These are phyloP conservation scores for Ctenopoma kingsleyae DNA, from an alignment of 2,797 vertebrate species.

Conservation along the genomic window DNA sequence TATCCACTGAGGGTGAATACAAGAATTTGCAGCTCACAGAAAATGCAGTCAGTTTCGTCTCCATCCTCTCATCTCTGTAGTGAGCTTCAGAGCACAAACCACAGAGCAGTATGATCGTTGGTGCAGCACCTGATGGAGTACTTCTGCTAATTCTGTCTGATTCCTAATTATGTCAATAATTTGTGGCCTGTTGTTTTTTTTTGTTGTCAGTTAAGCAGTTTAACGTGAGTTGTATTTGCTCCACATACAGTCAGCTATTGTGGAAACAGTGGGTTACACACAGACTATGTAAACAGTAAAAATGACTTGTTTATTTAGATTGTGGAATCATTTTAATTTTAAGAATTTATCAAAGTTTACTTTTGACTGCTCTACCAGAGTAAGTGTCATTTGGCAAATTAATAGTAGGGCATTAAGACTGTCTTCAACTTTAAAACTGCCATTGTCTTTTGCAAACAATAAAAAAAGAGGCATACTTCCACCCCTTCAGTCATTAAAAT, in stretches of 20 bases:
- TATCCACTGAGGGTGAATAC: not conserved
- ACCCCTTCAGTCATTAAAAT: not conserved
- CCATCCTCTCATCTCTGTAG: not conserved
- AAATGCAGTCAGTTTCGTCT: not conserved
- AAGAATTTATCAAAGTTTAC: not conserved
- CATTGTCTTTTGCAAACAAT: too few species aligned
- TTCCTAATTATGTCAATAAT: conserved; percentile 13
- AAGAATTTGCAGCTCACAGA: not conserved
- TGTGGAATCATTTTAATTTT: not conserved
- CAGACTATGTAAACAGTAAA: not conserved
- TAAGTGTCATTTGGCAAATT: not conserved
- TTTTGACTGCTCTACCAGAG: too few species aligned
- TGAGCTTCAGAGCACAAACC: too few species aligned
- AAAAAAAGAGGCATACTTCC: not conserved
- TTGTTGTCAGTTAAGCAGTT: not conserved
- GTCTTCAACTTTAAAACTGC: not conserved
- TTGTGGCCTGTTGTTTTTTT: conserved; percentile 10
- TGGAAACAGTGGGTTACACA: not conserved
- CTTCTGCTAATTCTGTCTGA: conserved; percentile 3
- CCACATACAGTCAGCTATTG: not conserved
- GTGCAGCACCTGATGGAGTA: conserved; percentile 14
- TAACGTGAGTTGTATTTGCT: not conserved
- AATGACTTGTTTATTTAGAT: not conserved
- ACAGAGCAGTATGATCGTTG: conserved; percentile 17
- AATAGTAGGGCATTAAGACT: too few species aligned